Evolutionary conservation across 1,140 invertebrate genomes (phyloP).

Genomic region (Coenobita brevimanus): DNA sequence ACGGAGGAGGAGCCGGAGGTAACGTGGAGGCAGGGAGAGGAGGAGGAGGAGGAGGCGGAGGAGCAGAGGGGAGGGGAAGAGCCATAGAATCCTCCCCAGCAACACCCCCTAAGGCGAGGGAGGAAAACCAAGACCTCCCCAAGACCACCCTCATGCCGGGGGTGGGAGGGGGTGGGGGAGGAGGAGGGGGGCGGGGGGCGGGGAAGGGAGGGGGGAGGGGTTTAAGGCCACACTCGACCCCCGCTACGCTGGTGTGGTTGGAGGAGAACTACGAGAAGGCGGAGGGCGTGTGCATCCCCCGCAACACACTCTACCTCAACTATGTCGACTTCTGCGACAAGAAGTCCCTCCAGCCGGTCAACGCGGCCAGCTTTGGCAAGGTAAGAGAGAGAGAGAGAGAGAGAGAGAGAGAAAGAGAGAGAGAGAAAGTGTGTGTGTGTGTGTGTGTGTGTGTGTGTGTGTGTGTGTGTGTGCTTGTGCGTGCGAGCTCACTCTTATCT

Average conservation of each 20-base stretch:
- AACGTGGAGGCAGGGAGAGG: too few species aligned
- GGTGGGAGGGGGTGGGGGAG: not conserved
- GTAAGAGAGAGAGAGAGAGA: slow-evolving; percentile 70
- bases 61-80: too few species aligned
- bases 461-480: too few species aligned
- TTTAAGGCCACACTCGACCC: slow-evolving; percentile 77
- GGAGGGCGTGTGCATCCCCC: slow-evolving; percentile 78
- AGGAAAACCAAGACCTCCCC: not conserved
- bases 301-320: slow-evolving; percentile 77
- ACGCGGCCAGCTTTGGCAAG: slow-evolving; percentile 79
- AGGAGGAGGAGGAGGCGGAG: too few species aligned
- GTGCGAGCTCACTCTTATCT: too few species aligned
- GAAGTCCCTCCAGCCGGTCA: slow-evolving; percentile 76
- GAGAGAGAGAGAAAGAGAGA: too few species aligned
- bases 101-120: too few species aligned
- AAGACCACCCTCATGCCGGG: not conserved
- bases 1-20: too few species aligned
- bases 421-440: too few species aligned
- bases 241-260: slow-evolving; percentile 77
- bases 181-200: not conserved
- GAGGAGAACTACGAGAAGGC: slow-evolving; percentile 78
- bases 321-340: slow-evolving; percentile 77
- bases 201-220: not conserved
- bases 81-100: too few species aligned
- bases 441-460: too few species aligned